Base-by-base conservation (phyloP, 2,888 invertebrate species). In the Tenthredo notha region DNA sequence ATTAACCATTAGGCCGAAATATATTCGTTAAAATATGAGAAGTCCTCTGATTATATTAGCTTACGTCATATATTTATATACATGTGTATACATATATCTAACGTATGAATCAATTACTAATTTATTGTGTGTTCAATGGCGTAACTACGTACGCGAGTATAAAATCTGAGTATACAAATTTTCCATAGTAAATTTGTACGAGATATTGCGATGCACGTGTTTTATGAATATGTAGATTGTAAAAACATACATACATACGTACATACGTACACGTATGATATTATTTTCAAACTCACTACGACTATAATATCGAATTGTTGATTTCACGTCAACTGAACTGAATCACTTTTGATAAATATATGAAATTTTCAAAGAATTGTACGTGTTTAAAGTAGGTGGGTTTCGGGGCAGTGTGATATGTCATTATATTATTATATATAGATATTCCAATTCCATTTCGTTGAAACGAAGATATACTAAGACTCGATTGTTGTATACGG, bases 91-190 rank as follows among this genome's bases (percentile, higher is more conserved):
- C 0, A 37, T 37, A 47, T 47, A 47, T 47, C 15, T 47, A 15
- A 12, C 43, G 40, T 61, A 40, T 80, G 37, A 61, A 80, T 80
- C 80, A 80, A 80, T 80, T 80, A 80, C 21, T 47, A 80, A 80
- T 80, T 58, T 58, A 80, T 80, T 80, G 58, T 80, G 9, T 80
- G 25, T 65, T 80, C 40, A 80, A 61, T 80, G 61, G 43, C 80
- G 80, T 77, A 77, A 54, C 77, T n/a, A 12, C 40, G 72, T 18
- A 72, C 21, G 7, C 72, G 21, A 21, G 40, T 33, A 70, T n/a
- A 54, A 54, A n/a, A 70, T 18, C 15, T 37, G 72, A 37, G 72
- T 12, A 40, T 29, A 40, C 33, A 40, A 4, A 70, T 15, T 0
- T 0, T 33, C 0, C 65, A 37, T 33, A 37, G 37, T 29, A 25